phyloP scores from a whole-genome alignment of 2,113 vertebrate genomes.

The Sitta europaea region DNA sequence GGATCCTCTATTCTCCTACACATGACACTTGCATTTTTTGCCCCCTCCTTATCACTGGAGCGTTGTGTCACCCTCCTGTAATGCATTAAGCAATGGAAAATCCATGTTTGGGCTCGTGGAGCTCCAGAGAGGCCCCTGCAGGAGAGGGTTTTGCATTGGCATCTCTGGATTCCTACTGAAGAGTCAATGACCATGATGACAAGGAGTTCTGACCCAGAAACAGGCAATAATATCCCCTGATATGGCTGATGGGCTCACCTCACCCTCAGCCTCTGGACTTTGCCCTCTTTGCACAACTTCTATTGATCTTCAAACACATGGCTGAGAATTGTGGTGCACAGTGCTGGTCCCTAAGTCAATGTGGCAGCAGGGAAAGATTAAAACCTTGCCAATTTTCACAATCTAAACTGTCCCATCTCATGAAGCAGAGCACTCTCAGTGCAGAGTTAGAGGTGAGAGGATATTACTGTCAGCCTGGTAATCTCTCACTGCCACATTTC shows the following conservation, averaged over 20 bases:
- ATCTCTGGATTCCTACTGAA: neutral
- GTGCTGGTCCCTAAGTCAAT: neutral
- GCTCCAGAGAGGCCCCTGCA: neutral
- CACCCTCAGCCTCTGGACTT: neutral
- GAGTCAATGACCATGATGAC: neutral
- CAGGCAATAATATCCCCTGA: neutral
- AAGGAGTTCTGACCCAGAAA: neutral
- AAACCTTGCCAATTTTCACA: neutral
- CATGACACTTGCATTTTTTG: neutral
- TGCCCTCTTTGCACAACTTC: neutral
- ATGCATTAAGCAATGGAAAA: neutral
- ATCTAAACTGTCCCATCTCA: neutral
- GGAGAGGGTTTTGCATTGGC: neutral
- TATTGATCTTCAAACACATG: neutral
- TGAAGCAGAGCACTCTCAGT: neutral
- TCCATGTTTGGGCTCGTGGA: neutral
- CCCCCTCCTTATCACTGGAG: neutral
- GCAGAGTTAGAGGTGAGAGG: neutral
- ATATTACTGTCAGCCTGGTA: too few species aligned
- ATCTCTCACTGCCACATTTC: neutral
- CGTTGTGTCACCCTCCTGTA: neutral
- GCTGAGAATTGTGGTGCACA: neutral
- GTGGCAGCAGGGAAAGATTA: neutral
- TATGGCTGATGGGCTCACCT: neutral
- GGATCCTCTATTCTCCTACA: neutral